phyloP scores from a whole-genome alignment of 2,113 vertebrate species.

The Paramormyrops kingsleyae region DNA sequence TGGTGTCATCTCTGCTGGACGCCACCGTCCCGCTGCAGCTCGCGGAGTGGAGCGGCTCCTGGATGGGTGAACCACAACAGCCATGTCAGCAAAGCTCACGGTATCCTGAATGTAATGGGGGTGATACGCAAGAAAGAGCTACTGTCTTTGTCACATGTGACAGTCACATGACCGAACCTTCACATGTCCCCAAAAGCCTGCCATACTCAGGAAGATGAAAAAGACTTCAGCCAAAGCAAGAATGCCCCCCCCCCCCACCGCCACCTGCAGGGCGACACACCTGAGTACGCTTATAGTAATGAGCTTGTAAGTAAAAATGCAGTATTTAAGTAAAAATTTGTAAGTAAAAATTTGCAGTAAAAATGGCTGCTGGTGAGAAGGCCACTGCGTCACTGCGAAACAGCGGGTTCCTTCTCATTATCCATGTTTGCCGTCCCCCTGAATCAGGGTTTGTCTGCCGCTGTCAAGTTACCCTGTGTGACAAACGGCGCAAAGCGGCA shows the following conservation, averaged over 20 bases:
- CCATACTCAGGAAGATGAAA: neutral
- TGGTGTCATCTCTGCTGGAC: slow-evolving; percentile 33
- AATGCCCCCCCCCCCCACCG: neutral
- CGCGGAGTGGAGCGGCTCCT: slow-evolving; percentile 47
- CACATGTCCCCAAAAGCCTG: neutral
- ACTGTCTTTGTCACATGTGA: neutral
- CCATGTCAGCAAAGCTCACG: neutral
- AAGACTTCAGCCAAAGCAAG: neutral
- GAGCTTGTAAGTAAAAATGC: no score
- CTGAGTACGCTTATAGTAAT: neutral
- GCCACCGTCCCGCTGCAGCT: slow-evolving; percentile 37
- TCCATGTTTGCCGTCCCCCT: neutral
- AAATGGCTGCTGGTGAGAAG: neutral
- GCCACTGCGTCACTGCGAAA: neutral
- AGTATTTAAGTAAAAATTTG: no score
- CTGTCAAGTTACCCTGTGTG: neutral
- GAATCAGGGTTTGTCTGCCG: neutral
- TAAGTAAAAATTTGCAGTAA: neutral
- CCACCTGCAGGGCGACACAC: neutral
- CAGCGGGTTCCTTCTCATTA: neutral
- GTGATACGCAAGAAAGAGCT: neutral
- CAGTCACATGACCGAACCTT: neutral
- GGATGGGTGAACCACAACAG: neutral
- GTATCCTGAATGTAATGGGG: neutral
- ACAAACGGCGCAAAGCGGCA: neutral